Conservation (phyloP, 1,140 invertebrate genomes). For the Meloidogyne exigua region DNA sequence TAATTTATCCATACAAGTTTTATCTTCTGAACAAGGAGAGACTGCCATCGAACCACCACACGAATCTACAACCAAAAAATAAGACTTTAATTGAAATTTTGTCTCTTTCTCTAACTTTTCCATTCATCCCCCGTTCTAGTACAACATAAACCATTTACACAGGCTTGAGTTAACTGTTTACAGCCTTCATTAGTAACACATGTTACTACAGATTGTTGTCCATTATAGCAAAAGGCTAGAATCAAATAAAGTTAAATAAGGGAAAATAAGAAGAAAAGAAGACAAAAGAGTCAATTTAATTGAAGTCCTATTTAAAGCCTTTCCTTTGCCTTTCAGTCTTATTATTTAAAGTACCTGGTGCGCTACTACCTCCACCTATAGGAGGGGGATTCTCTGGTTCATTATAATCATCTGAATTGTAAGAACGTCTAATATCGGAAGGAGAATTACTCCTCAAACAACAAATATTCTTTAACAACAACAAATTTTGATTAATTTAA, state of each 20-base stretch:
- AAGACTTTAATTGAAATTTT: neutral
- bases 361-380: neutral
- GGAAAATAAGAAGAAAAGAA: too few species aligned
- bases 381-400: neutral
- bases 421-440: neutral
- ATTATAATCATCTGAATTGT: neutral
- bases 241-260: too few species aligned
- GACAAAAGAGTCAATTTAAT: too few species aligned
- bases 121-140: slow-evolving; percentile 29
- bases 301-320: too few species aligned
- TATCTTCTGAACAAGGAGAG: slow-evolving; percentile 25
- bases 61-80: slow-evolving; percentile 20
- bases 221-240: slow-evolving; percentile 33
- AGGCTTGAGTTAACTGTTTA: slow-evolving; percentile 14
- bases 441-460: neutral
- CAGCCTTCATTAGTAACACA: slow-evolving; percentile 11
- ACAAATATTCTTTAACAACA: neutral
- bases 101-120: slow-evolving; percentile 25
- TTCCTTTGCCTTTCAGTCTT: neutral
- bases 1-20: slow-evolving; percentile 15
- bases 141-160: slow-evolving; percentile 36
- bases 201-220: slow-evolving; percentile 11
- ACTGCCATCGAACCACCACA: slow-evolving; percentile 34
- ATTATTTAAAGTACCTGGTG: slow-evolving; percentile 1
- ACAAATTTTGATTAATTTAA: neutral